Evolutionary conservation across 2,888 invertebrate species (phyloP).

Genomic region (Polyommatus iphigenia): DNA sequence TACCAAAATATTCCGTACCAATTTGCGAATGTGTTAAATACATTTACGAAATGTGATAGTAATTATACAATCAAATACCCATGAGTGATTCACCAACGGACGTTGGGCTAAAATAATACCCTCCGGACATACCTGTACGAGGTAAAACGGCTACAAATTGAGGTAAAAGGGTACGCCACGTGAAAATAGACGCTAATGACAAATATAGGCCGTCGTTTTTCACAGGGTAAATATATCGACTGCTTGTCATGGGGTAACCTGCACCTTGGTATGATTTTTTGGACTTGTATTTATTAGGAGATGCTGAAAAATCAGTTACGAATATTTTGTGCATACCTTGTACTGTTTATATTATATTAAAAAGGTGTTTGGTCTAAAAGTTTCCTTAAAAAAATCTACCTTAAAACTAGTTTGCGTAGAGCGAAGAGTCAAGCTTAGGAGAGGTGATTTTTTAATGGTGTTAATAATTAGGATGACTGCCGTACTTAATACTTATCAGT

Average conservation of each 20-base stretch:
- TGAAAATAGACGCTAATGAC: slow-evolving; percentile 13
- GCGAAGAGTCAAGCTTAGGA: too few relatives aligned
- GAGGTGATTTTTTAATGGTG: too few relatives aligned
- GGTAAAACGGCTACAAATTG: background rate
- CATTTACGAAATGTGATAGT: background rate
- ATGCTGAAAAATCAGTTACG: background rate
- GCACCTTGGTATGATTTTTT: background rate
- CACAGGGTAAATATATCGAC: background rate
- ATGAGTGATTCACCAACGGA: slow-evolving; percentile 3
- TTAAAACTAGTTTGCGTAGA: too few relatives aligned
- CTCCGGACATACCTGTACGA: background rate
- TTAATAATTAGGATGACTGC: background rate
- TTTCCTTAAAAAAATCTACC: too few relatives aligned
- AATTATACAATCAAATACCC: slow-evolving; percentile 8
- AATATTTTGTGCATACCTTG: background rate
- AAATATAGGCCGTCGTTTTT: background rate
- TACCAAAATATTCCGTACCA: background rate
- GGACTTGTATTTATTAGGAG: background rate
- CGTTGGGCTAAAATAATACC: slow-evolving; percentile 4
- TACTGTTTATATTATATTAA: background rate
- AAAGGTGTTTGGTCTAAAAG: background rate
- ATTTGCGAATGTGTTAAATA: background rate
- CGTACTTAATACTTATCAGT: background rate
- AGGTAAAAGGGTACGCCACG: slow-evolving; percentile 16
- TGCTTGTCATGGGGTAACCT: background rate